Base-by-base conservation (phyloP, 2,797 vertebrate species). In the Pipistrellus nathusii region DNA sequence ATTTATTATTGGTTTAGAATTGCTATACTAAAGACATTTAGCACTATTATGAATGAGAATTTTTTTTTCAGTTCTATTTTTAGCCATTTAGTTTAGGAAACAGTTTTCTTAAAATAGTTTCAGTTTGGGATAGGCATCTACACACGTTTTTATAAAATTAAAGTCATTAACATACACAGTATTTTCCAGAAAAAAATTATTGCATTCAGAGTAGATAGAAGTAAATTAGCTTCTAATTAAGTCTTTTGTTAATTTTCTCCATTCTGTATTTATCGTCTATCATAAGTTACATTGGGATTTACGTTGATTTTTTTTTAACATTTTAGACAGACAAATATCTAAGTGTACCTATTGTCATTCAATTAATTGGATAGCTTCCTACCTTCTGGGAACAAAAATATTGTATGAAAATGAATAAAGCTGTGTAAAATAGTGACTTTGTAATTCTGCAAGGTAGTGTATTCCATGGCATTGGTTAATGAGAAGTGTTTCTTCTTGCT, bases 71-170 rank as follows among this genome's bases (percentile, higher is more conserved):
- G 25, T 88, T 93, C 38, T 71, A 62, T 89, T 83, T 93, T 83
- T 32, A 78, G 41, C 71, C 38, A 88, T 69, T 91, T 84, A 68
- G 20, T 87, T 78, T n/a, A 78, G 3, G 41, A 94, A 93, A 53
- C 23, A 85, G 3, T 89, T 93, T 85, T 76, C 62, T 72, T 85
- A 17, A 85, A 35, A 59, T 89, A 91, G 23, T 81, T 93, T 82
- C 13, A 18, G 8, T 64, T 82, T 71, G 38, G 14, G 35, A 62
- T 57, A 53, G 59, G 86, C 82, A 68, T 72, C 73, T 91, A 55
- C 85, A 72, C 14, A 78, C 3, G 20, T 71, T 55, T 90, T 69
- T 73, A 77, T 90, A 25, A 83, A 81, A 84, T 76, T 71, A 77
- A 81, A 64, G 21, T 30, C 38, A 66, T 57, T 81, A 41, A 85